phyloP scores from a whole-genome alignment of 2,888 invertebrate species.

The Agonopterix heracliana region DNA sequence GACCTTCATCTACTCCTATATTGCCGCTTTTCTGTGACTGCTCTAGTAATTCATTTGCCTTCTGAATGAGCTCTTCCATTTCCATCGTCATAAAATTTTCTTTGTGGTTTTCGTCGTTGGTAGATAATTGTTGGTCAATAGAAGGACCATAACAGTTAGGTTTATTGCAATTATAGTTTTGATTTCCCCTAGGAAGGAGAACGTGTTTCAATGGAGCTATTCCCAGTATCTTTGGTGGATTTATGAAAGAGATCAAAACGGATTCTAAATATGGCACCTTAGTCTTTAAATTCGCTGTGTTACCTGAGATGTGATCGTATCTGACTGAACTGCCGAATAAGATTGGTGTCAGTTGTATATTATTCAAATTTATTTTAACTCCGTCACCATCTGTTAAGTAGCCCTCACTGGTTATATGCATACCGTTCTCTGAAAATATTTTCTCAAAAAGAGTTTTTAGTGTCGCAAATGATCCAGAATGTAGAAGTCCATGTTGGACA shows the following conservation, averaged over 20 bases:
- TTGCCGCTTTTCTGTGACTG: no score
- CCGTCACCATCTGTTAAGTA: constrained; percentile 30
- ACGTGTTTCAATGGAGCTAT: constrained; percentile 41
- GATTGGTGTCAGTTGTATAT: constrained; percentile 40
- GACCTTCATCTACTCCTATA: no score
- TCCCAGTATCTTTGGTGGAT: constrained; percentile 41
- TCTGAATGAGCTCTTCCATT: constrained; percentile 6
- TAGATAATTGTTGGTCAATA: no score
- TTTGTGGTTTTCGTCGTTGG: no score
- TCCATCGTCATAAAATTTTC: not conserved
- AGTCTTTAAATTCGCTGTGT: constrained; percentile 11
- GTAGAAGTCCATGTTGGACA: no score
- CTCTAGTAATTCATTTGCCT: not conserved
- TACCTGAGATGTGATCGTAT: constrained; percentile 16
- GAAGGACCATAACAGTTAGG: no score
- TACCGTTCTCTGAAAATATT: constrained; percentile 31
- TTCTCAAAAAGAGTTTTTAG: constrained; percentile 30
- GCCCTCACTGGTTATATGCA: constrained; percentile 28
- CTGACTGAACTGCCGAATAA: constrained; percentile 35
- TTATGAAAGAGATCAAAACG: constrained; percentile 30
- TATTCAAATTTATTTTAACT: constrained; percentile 22
- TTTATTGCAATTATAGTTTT: no score
- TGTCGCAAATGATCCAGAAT: no score
- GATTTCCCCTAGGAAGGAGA: constrained; percentile 13
- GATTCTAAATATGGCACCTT: constrained; percentile 34